These are phyloP conservation scores for Pseudochromis fuscus DNA, from an alignment of 2,797 vertebrate species.

Conservation along the genomic window DNA sequence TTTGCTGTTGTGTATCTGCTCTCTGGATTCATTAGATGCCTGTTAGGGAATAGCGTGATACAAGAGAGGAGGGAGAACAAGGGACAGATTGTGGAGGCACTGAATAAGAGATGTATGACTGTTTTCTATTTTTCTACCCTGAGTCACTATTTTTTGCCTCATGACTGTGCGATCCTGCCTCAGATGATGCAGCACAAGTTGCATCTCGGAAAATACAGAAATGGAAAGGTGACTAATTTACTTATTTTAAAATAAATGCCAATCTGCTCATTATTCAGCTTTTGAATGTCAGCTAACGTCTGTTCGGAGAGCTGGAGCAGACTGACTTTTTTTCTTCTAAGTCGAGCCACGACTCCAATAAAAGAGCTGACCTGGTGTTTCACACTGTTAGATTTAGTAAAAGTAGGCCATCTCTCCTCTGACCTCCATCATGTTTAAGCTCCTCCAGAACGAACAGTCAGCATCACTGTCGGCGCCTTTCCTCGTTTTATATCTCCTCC, in stretches of 20 bases:
- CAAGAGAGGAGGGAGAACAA: conserved; percentile 19
- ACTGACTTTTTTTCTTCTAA: conserved; percentile 41
- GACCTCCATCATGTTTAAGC: conserved; percentile 63
- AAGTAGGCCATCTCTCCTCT: conserved; percentile 71
- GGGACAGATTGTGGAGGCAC: conserved; percentile 29
- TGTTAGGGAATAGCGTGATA: conserved; percentile 16
- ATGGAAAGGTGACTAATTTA: conserved; percentile 4
- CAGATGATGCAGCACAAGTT: conserved; percentile 14
- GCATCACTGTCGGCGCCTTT: conserved; percentile 32
- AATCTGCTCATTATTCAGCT: conserved; percentile 13
- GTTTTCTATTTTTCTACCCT: conserved; percentile 15
- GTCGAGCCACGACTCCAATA: conserved; percentile 30
- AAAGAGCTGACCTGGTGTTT: conserved; percentile 52
- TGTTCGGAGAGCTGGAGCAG: conserved; percentile 6
- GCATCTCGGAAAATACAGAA: conserved; percentile 18
- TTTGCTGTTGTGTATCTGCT: conserved; percentile 9
- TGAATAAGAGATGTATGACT: conserved; percentile 22
- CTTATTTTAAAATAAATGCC: neutral
- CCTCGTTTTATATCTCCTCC: conserved; percentile 16
- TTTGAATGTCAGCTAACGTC: conserved; percentile 28
- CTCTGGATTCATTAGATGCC: conserved; percentile 21
- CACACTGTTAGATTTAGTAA: conserved; percentile 44
- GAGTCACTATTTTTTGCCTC: conserved; percentile 45
- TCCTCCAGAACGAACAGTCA: conserved; percentile 47
- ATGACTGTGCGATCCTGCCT: conserved; percentile 9